A percentile compares a stretch with the other conserved stretches of the same genome.
Evolutionary conservation across 2,797 vertebrate genomes (phyloP).

Genomic region (Gorsachius magnificus): DNA sequence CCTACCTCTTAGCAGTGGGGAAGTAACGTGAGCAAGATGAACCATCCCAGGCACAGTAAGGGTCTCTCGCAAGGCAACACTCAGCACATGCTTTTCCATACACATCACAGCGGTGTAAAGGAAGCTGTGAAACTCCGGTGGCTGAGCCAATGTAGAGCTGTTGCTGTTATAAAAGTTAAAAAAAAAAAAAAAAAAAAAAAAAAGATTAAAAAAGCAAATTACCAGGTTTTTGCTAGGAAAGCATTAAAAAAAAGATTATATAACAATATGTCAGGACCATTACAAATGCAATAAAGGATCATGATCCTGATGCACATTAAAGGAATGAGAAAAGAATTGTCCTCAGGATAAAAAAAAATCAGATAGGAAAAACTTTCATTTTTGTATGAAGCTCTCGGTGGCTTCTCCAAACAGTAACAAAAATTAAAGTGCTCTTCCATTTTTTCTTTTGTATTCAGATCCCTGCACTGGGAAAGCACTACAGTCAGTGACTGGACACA

Average conservation of each 20-base stretch:
- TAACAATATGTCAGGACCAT: not conserved
- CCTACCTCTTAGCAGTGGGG: conserved; percentile 95
- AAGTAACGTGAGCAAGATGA: conserved; percentile 96
- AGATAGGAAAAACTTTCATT: not conserved
- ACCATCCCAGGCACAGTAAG: conserved; percentile 98
- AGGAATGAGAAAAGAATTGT: not conserved
- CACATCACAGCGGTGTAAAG: conserved; percentile 93
- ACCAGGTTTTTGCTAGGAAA: not conserved
- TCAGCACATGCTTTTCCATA: conserved; percentile 98
- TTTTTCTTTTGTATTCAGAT: not conserved
- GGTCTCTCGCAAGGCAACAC: conserved; percentile 96
- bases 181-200: not conserved
- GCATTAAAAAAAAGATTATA: not conserved
- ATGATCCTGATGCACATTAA: not conserved
- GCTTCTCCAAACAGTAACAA: not conserved
- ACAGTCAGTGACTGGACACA: not conserved
- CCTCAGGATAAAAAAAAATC: not conserved
- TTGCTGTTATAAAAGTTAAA: conserved; percentile 82
- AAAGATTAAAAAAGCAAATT: not conserved
- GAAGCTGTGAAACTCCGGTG: conserved; percentile 91
- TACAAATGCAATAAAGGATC: not conserved
- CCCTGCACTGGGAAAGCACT: not conserved
- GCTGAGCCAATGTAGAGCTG: conserved; percentile 93
- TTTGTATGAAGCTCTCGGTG: not conserved
- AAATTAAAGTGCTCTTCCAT: not conserved